phyloP scores from a whole-genome alignment of 1,140 invertebrate genomes.

The Dufourea novaeangliae region DNA sequence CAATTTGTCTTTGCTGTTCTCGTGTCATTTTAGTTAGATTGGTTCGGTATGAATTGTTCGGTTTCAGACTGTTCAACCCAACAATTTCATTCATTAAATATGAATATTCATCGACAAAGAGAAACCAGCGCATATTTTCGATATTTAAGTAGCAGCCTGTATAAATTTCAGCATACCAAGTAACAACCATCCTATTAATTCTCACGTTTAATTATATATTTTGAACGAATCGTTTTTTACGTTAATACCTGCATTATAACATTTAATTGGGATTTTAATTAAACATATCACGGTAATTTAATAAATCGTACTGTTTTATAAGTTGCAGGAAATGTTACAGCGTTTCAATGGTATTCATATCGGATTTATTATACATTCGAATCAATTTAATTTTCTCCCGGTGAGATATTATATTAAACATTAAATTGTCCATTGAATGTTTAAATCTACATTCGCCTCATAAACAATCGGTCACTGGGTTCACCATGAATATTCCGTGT shows the following conservation, averaged over 20 bases:
- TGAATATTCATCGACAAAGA: not conserved
- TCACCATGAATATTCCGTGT: too few species aligned
- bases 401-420: too few species aligned
- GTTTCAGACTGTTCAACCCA: too few species aligned
- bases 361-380: not conserved
- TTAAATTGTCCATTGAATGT: too few species aligned
- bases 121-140: not conserved
- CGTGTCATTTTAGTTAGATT: too few species aligned
- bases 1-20: too few species aligned
- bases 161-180: not conserved
- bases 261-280: constrained; percentile 1
- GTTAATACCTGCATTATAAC: too few species aligned
- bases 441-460: too few species aligned
- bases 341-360: not conserved
- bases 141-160: not conserved
- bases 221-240: too few species aligned
- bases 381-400: not conserved
- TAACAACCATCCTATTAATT: not conserved
- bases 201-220: not conserved
- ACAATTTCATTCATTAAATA: not conserved
- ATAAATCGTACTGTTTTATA: not conserved
- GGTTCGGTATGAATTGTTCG: not conserved
- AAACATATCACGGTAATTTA: not conserved
- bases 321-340: not conserved
- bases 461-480: too few species aligned